Base-by-base conservation (phyloP, 2,888 invertebrate genomes). In the Stramonita haemastoma region DNA sequence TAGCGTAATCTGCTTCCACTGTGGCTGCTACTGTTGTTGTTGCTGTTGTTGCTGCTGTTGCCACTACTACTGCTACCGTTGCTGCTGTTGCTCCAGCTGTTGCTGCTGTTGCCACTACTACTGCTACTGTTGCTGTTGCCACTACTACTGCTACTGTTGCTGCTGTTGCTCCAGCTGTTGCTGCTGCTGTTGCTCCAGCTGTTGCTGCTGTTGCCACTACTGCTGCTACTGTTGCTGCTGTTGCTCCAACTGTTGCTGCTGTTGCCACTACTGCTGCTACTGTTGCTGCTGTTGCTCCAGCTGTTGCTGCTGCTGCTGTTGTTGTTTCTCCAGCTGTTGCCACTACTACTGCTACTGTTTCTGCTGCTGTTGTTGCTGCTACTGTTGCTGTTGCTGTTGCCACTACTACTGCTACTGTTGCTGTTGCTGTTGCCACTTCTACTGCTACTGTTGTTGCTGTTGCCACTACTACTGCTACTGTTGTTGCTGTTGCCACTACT, bases 101-200 rank as follows among this genome's bases (percentile, higher is more conserved):
- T 86, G 86, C 89, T 89, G 46, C 70, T 90, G 91, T 87, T 90
- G 81, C 87, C 79, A 90, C 90, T 90, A 79, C 85, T 90, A 85
- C 85, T 85, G 32, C 85, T 85, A 85, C 85, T 85, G 32, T 34
- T 85, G 32, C 85, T 85, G 32, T 34, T 85, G 32, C 85, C 32
- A 85, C 85, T 85, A 85, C 85, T 85, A 85, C 46, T 34, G 32
- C 46, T 60, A 60, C 60, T 60, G 17, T 17, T 60, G 17, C 60
- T 60, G 17, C 60, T 60, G 17, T 17, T 60, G 17, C 60, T 60
- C 8, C 60, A 15, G 26, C 66, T 66, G 26, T 26, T 66, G 13
- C 4, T 2, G 1, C 66, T 66, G 13, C 66, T 66, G 26, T 26
- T 66, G 26, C 13, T 66, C 1, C 66, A 22, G 13, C 66, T 66